Conservation (phyloP, 2,888 invertebrate species). For the Napeogenes sylphis region DNA sequence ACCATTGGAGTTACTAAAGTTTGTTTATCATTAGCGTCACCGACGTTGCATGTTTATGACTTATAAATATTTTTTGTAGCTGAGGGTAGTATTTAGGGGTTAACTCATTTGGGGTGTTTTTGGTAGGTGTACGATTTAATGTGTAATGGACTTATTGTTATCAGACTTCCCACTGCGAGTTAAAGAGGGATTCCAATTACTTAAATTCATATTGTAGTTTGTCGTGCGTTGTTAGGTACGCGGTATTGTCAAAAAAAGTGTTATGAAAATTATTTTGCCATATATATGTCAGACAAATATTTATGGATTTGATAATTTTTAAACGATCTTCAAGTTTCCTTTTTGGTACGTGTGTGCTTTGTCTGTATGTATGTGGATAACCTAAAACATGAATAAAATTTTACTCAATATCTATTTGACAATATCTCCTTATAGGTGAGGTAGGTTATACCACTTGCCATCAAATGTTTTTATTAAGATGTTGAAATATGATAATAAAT, state of each 20-base stretch:
- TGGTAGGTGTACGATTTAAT: conserved; percentile 36
- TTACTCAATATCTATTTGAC: too few relatives aligned
- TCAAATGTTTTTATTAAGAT: conserved; percentile 3
- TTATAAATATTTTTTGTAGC: conserved; percentile 54
- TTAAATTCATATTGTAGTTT: conserved; percentile 4
- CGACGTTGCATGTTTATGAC: conserved; percentile 54
- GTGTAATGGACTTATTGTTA: conserved; percentile 13
- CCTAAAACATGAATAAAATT: too few relatives aligned
- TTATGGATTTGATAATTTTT: too few relatives aligned
- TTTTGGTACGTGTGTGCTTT: too few relatives aligned
- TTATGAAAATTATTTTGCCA: too few relatives aligned
- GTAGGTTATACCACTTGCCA: too few relatives aligned
- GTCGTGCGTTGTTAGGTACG: background rate
- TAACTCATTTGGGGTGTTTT: conserved; percentile 46
- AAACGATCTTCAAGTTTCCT: too few relatives aligned
- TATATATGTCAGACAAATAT: too few relatives aligned
- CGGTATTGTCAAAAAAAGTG: background rate
- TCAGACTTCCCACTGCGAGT: conserved; percentile 15
- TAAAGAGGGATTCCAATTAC: conserved; percentile 8
- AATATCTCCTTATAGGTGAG: too few relatives aligned
- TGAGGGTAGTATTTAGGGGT: conserved; percentile 42
- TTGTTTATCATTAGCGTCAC: background rate
- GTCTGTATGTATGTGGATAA: too few relatives aligned
- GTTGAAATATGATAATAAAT: background rate
- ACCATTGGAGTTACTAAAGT: background rate